Conservation (phyloP, 2,888 invertebrate genomes). For the Lamellibrachia satsuma region DNA sequence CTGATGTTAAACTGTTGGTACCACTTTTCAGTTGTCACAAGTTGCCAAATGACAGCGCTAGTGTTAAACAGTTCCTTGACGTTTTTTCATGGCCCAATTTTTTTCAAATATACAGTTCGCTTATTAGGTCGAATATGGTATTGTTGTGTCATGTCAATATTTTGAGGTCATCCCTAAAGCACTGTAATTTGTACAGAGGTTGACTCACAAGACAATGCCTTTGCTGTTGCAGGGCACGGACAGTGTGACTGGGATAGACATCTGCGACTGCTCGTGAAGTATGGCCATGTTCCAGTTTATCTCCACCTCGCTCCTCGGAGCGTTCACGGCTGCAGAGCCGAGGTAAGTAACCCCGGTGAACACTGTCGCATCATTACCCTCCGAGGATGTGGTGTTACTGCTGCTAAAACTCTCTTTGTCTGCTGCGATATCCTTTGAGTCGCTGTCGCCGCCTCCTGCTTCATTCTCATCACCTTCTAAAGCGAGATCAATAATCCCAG, state of each 20-base stretch:
- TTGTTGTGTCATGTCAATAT: too few species aligned
- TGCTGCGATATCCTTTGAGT: neutral
- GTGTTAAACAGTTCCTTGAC: too few species aligned
- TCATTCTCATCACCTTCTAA: neutral
- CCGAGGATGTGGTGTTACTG: neutral
- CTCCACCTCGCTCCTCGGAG: conserved; percentile 90
- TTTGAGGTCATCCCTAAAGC: neutral
- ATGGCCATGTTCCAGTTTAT: conserved; percentile 93
- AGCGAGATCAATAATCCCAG: neutral
- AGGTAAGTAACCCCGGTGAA: conserved; percentile 84
- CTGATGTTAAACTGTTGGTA: too few species aligned
- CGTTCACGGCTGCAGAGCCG: conserved; percentile 89
- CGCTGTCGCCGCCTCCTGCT: neutral
- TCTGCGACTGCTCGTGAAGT: conserved; percentile 81
- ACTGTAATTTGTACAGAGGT: neutral
- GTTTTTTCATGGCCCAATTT: neutral
- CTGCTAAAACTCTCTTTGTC: neutral
- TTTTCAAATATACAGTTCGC: too few species aligned
- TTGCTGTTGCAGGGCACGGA: conserved; percentile 92
- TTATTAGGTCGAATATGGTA: too few species aligned
- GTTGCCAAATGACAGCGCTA: too few species aligned
- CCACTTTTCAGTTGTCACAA: too few species aligned
- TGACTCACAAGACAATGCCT: conserved; percentile 87
- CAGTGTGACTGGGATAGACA: conserved; percentile 87
- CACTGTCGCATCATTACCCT: neutral